Base-by-base conservation (phyloP, 2,888 invertebrate species). In the Eupeodes luniger region DNA sequence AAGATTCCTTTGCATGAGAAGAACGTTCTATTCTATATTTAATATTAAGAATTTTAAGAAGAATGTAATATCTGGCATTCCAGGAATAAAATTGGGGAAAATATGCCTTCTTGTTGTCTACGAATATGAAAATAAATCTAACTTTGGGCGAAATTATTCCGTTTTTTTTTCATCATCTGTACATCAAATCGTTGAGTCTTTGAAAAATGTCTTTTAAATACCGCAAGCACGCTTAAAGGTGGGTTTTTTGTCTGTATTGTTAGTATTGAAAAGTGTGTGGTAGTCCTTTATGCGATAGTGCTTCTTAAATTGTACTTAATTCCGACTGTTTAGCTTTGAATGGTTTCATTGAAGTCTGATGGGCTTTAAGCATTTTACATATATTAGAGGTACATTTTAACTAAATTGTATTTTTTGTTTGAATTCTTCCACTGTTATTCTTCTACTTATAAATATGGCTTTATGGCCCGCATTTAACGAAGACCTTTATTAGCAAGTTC, bases 51-150 rank as follows among this genome's bases (percentile, higher is more conserved):
- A 84, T 79, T 79, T 49, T 12, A 40, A 11, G 34, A 75, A 44
- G 75, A 86, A 86, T 86, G 78, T 69, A 86, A 86, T 86, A 86
- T 86, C 67, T n/a, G 16, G 64, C 78, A 82, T 86, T 86, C 78
- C 74, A 12, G 4, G n/a, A 47, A 57, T 12, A 79, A 59, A 59
- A 36, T 59, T 59, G 59, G 11, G 12, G 27, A 47, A 66, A 53
- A 78, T 57, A 69, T 67, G 27, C 27, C 53, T 16, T 51, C 47
- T 10, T n/a, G 3, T 69, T 36, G 67, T 49, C 1, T 11, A 27
- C 2, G 53, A 11, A 12, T 27, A 6, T 16, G 11, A 69, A 55
- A 34, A 55, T 14, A 34, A 14, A 55, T n/a, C 14, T 16, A 59
- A 12, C 27, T 19, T 11, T 27, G 34, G 27, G 27, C 5, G n/a